These are phyloP conservation scores for Dendrophyllia cribrosa DNA, from an alignment of 64 coral and sea anemone genomes.

Conservation along the genomic window DNA sequence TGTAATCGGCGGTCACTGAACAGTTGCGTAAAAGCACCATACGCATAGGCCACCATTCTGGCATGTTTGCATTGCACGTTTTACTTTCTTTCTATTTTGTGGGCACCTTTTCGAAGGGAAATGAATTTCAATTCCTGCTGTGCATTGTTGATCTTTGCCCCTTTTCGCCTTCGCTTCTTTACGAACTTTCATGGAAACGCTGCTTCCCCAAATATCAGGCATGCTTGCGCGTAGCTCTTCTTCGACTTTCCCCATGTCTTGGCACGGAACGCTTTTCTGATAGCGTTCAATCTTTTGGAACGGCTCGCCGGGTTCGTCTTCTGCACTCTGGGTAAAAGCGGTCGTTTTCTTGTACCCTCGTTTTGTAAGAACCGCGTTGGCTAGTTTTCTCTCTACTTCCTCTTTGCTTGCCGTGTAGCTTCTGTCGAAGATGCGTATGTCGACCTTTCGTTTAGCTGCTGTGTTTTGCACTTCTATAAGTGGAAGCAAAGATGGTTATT, in stretches of 20 bases:
- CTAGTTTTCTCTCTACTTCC: constrained; percentile 6
- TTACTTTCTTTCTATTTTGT: background rate
- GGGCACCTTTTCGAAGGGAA: constrained; percentile 24
- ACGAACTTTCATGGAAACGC: constrained; percentile 10
- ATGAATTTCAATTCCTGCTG: constrained; percentile 70
- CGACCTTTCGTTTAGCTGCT: constrained; percentile 4
- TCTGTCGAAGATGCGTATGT: constrained; percentile 29
- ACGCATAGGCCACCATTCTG: no score
- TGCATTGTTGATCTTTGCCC: constrained; percentile 25
- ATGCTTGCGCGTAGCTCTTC: constrained; percentile 28
- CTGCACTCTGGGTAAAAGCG: background rate
- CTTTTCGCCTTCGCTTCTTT: constrained; percentile 20
- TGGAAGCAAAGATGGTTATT: background rate
- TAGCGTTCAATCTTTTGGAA: background rate
- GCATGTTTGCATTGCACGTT: background rate
- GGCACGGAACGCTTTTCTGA: constrained; percentile 42
- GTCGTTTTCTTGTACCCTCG: constrained; percentile 4
- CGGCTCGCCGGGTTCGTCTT: background rate
- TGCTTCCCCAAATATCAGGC: constrained; percentile 31
- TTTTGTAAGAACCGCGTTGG: background rate
- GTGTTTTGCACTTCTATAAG: background rate
- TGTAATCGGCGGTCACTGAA: no score
- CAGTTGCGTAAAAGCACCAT: no score
- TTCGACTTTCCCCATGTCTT: constrained; percentile 21
- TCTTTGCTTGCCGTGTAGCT: background rate